phyloP scores from a whole-genome alignment of 2,113 vertebrate genomes.

The Dipodomys ordii region DNA sequence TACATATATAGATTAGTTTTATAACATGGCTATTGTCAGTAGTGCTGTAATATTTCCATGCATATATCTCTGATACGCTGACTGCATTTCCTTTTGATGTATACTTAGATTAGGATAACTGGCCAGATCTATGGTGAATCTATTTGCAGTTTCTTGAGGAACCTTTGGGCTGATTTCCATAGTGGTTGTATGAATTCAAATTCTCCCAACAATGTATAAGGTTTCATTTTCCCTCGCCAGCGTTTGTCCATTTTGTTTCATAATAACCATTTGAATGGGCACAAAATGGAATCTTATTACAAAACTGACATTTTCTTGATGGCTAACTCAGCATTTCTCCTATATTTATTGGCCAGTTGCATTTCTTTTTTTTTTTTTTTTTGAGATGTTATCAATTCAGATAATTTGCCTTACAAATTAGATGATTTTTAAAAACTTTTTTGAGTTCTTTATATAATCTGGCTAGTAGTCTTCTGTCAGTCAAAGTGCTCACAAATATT shows the following conservation, averaged over 20 bases:
- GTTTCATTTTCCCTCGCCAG: neutral
- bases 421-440: neutral
- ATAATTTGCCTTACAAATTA: neutral
- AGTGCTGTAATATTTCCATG: neutral
- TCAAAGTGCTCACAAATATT: neutral
- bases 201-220: neutral
- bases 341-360: neutral
- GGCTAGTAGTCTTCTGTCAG: neutral
- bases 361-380: neutral
- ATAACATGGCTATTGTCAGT: neutral
- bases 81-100: neutral
- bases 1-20: neutral
- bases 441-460: neutral
- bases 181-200: neutral
- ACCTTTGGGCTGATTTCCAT: neutral
- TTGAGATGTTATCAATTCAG: neutral
- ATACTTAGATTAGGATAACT: neutral
- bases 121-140: neutral
- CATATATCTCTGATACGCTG: neutral
- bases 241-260: neutral
- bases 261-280: neutral
- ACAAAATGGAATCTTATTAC: neutral
- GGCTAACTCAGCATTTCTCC: neutral
- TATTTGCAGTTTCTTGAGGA: neutral
- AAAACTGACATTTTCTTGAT: neutral